Conservation (phyloP, 2,797 vertebrate species). For the Fratercula arctica region DNA sequence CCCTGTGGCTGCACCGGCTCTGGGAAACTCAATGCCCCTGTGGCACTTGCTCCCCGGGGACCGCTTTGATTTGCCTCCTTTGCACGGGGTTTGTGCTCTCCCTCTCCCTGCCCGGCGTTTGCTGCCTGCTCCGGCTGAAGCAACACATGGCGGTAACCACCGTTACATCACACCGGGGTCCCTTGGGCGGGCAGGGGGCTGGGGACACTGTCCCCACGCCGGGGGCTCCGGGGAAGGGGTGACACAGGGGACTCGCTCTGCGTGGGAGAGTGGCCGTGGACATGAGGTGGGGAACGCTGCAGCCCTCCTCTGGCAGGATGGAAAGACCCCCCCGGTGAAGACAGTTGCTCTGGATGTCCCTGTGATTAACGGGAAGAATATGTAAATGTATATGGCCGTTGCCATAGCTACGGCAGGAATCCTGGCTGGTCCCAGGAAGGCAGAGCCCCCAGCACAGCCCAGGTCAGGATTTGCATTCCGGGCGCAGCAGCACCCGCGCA, state of each 20-base stretch:
- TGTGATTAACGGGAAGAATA: conserved; percentile 66
- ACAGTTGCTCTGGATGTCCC: conserved; percentile 31
- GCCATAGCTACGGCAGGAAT: conserved; percentile 67
- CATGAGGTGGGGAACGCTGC: fast-evolving
- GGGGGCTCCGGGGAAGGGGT: background rate
- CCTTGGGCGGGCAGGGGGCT: background rate
- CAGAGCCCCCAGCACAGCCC: background rate
- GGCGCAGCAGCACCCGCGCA: fast-evolving
- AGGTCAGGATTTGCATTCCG: background rate
- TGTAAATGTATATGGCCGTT: conserved; percentile 61
- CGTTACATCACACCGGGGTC: fast-evolving
- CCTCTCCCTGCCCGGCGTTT: background rate
- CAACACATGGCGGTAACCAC: too few relatives aligned
- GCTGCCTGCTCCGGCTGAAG: background rate
- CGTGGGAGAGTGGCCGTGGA: fast-evolving
- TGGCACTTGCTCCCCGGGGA: fast-evolving
- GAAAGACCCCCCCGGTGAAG: fast-evolving
- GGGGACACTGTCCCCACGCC: background rate
- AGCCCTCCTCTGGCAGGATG: background rate
- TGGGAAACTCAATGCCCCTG: background rate
- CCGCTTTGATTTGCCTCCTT: background rate
- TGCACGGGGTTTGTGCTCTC: fast-evolving
- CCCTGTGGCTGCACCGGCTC: fast-evolving
- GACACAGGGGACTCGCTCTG: background rate
- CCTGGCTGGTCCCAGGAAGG: conserved; percentile 57